Evolutionary conservation across 2,113 vertebrate species (phyloP), one percentile per base, ranked within the genome.

Genomic region (Peromyscus leucopus): DNA sequence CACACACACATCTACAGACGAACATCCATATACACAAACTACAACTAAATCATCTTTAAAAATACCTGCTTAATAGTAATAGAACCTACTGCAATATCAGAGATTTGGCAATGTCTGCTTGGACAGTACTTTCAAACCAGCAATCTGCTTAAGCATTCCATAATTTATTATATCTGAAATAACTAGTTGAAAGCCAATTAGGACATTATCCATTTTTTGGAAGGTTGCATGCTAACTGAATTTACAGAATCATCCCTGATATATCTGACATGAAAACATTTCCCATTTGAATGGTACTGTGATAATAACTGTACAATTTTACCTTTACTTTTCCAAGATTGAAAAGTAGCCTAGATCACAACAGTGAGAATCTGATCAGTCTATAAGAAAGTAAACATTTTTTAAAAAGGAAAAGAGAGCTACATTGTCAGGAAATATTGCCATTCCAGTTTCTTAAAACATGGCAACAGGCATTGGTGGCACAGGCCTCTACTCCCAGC

Each of bases 171-270:
- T 76, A 93, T 88, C 48, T 83, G 78, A 91, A 36, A 71, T 90
- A 87, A 92, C 55, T 93, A 91, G 67, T 92, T 94, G 84, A 96
- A 96, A 69, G 94, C 76, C 85, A 91, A n/a, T 87, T 74, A 89
- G 65, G 71, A 59, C 28, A 92, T 46, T 88, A 91, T 89, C n/a
- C 90, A 9, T 93, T 93, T 93, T 93, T 91, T 46, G 78, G 85
- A 75, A 9, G 21, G 17, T 4, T 75, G 39, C 36, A 72, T 84
- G 69, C 76, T 95, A 94, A 92, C 9, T 93, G 57, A 90, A 57
- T 74, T 95, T 95, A 94, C 24, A 93, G 74, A 90, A 19, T 72
- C 92, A 63, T 92, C 72, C 42, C 88, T 33, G 87, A 90, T 59
- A 87, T 31, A 61, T 92, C 31, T 92, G 69, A 90, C 96, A 79